Percentiles rank a stretch among this genome's conserved stretches.
Evolutionary conservation across 2,797 vertebrate species (phyloP).

Genomic region (Manis pentadactyla): DNA sequence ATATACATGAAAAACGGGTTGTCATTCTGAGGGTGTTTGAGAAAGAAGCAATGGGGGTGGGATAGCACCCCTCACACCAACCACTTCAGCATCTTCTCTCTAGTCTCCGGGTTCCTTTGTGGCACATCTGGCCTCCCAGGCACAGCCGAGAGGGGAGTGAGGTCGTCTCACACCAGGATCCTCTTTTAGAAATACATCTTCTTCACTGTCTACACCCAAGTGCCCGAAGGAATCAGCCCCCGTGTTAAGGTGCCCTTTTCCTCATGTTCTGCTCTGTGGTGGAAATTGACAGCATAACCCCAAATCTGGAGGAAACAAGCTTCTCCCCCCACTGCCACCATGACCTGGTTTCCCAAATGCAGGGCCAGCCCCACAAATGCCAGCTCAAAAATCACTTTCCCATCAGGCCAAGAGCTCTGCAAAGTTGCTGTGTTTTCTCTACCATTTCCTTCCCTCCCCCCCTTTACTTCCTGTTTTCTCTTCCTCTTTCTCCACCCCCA

Average conservation of each 20-base stretch:
- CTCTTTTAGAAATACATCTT: not conserved
- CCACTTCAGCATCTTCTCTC: not conserved
- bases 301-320: not conserved
- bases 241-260: not conserved
- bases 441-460: slow-evolving; percentile 69
- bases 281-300: not conserved
- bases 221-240: not conserved
- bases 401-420: slow-evolving; percentile 43
- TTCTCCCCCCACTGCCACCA: not conserved
- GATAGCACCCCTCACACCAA: not conserved
- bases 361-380: not conserved
- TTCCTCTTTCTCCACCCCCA: slow-evolving; percentile 77
- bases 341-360: not conserved
- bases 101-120: not conserved
- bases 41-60: accelerated
- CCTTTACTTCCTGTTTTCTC: slow-evolving; percentile 77
- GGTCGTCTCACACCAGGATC: accelerated
- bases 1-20: not conserved
- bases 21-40: not conserved
- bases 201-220: not conserved
- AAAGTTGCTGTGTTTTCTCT: slow-evolving; percentile 73
- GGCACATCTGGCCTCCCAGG: not conserved
- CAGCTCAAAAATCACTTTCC: slow-evolving; percentile 59
- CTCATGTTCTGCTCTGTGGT: not conserved
- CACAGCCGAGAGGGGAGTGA: not conserved